A percentile compares a stretch with the other conserved stretches of the same genome.
Conservation (phyloP, 2,888 invertebrate genomes). For the Agrotis segetum region DNA sequence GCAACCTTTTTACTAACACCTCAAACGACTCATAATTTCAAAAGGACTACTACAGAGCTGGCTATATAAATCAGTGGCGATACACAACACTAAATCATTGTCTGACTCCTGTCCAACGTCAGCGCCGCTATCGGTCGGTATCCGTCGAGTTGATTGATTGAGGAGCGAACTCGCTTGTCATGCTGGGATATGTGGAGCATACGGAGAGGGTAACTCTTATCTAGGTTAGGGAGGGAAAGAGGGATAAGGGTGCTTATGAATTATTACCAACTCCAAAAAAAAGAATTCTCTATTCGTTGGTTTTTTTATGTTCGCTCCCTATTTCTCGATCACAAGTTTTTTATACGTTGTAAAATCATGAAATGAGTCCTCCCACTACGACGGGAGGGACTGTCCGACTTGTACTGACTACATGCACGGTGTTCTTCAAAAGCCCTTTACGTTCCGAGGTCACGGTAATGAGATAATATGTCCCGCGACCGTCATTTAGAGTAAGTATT, state of each 20-base stretch:
- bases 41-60: background rate
- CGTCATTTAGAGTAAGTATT: no score
- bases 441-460: no score
- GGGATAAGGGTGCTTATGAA: background rate
- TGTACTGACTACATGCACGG: no score
- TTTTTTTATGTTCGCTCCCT: no score
- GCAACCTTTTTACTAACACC: background rate
- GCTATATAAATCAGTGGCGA: constrained; percentile 31
- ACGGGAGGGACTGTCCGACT: no score
- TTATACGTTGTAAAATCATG: no score
- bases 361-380: no score
- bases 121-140: constrained; percentile 21
- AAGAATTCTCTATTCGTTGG: no score
- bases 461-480: no score
- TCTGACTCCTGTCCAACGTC: constrained; percentile 29
- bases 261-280: no score
- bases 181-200: constrained; percentile 26
- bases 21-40: background rate
- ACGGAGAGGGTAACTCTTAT: constrained; percentile 13
- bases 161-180: constrained; percentile 36
- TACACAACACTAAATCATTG: constrained; percentile 51
- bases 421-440: no score
- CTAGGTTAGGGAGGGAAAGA: background rate
- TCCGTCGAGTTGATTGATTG: constrained; percentile 47
- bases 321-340: no score